Base-by-base conservation (phyloP, 2,113 vertebrate species). In the Dermatemys mawii region DNA sequence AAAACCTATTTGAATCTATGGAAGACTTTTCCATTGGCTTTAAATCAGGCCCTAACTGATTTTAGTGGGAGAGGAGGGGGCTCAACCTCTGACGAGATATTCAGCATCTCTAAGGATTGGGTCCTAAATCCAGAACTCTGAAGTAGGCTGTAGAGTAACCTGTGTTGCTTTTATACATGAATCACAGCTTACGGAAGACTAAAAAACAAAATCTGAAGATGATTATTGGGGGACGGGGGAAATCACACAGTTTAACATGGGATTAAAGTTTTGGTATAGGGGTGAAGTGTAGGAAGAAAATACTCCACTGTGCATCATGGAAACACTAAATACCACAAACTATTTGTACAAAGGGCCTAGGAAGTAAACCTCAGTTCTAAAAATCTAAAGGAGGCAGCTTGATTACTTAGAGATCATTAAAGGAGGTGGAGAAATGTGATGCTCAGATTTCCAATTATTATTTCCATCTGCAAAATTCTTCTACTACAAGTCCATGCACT, bases 401-500 rank as follows among this genome's bases (percentile, higher is more conserved):
- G 63, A 67, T 67, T 67, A 67, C 63, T 67, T 67, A 83, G 46
- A 94, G 75, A 73, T 17, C 2, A 73, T 22, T 67, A 53, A 32
- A 29, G 63, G 83, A 44, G 24, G 41, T 41, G 9, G n/a, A 70
- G n/a, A 55, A 91, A 94, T 90, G 55, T 85, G 24, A 87, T 82
- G 87, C 96, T 78, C 90, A 92, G 48, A 32, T 67, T 87, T 55
- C 88, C 88, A 75, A 8, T 95, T 89, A 49, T 14, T 90, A 81
- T 54, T 90, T 80, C 38, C 96, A 95, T 73, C 83, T 90, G 75
- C 89, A 82, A 97, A 93, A 78, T 92, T 96, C 89, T 89, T 57
- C 94, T 97, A 93, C 78, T 96, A 92, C 84, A 93, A 60, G 88
- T 53, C 94, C 96, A 76, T 97, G 97, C 97, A 97, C 98, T 92